Conservation (phyloP, 92 coral and sea anemone species). For the Bergia sp. region DNA sequence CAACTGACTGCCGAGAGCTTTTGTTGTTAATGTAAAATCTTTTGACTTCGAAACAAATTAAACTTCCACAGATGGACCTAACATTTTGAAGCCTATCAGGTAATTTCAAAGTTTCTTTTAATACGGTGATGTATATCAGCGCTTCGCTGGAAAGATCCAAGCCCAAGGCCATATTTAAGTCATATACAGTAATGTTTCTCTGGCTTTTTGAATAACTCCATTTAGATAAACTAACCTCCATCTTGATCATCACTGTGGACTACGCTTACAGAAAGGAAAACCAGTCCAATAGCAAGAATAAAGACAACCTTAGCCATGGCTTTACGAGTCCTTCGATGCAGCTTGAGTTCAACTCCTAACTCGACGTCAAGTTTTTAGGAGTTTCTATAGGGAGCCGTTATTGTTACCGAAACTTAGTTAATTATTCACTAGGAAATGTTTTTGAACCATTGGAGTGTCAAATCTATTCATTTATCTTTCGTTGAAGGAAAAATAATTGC, state of each 20-base stretch:
- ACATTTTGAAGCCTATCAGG: neutral
- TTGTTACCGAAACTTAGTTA: neutral
- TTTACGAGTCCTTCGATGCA: neutral
- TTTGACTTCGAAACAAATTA: neutral
- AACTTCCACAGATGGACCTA: neutral
- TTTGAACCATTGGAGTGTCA: neutral
- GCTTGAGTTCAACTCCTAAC: neutral
- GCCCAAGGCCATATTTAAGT: neutral
- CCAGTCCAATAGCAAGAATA: neutral
- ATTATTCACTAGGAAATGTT: too few relatives aligned
- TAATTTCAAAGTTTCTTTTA: too few relatives aligned
- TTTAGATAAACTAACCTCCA: neutral
- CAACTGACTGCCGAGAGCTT: neutral
- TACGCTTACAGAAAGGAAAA: neutral
- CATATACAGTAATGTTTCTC: neutral
- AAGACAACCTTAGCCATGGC: neutral
- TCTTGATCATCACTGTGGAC: neutral
- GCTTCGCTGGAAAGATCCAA: neutral
- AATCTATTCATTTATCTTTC: neutral
- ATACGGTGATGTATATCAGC: too few relatives aligned
- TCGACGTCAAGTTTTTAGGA: neutral
- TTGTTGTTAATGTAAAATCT: too few relatives aligned
- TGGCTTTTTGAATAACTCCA: neutral
- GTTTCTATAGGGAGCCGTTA: neutral
- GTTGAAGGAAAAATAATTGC: neutral